phyloP scores from a whole-genome alignment of 2,888 invertebrate genomes.

The Labia minor region DNA sequence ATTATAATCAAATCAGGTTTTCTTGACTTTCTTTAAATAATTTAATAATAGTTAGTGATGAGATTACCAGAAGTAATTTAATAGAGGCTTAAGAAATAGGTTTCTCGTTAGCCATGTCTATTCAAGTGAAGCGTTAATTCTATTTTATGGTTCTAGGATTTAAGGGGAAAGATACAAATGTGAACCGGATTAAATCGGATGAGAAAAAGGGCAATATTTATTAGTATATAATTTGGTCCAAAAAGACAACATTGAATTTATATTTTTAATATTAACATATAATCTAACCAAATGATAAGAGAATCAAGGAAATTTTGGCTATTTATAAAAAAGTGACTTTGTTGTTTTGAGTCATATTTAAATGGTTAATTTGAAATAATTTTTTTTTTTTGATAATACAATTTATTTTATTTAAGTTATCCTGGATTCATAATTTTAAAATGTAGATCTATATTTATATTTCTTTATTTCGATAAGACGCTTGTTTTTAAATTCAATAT shows the following conservation, averaged over 20 bases:
- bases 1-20: no score
- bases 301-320: background rate
- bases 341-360: no score
- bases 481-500: no score
- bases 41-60: background rate
- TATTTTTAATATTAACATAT: background rate
- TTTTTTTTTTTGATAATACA: no score
- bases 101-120: background rate
- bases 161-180: background rate
- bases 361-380: no score
- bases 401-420: no score
- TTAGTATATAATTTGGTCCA: background rate
- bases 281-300: background rate
- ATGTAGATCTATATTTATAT: no score
- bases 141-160: background rate
- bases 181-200: background rate
- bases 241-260: background rate
- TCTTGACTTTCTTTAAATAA: background rate
- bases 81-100: background rate
- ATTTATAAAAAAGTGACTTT: background rate
- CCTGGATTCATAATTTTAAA: no score
- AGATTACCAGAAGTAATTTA: background rate
- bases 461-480: no score
- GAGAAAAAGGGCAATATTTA: background rate
- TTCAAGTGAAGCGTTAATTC: background rate